A percentile compares a stretch with the other conserved stretches of the same genome.
Conservation (phyloP, 1,140 invertebrate genomes). For the Paracyclopina nana region DNA sequence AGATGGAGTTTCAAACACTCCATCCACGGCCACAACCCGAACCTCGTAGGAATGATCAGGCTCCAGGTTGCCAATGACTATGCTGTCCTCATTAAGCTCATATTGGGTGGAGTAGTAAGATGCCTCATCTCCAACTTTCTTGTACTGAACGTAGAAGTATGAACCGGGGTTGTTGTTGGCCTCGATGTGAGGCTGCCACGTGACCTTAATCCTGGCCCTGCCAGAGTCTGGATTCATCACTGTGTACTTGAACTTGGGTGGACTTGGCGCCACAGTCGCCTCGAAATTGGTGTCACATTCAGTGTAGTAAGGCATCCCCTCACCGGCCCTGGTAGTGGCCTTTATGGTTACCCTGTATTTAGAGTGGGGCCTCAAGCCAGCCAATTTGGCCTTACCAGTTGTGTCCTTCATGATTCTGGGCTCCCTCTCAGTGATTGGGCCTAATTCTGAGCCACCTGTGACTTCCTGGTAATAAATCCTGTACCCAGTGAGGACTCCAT, state of each 20-base stretch:
- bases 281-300: conserved; percentile 45
- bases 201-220: conserved; percentile 48
- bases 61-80: conserved; percentile 52
- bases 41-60: conserved; percentile 71
- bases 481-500: conserved; percentile 80
- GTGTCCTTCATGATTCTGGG: conserved; percentile 44
- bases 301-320: conserved; percentile 53
- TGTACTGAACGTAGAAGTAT: conserved; percentile 75
- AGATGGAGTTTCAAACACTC: conserved; percentile 48
- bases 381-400: conserved; percentile 52
- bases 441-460: conserved; percentile 40
- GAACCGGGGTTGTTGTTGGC: conserved; percentile 47
- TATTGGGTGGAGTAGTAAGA: conserved; percentile 37
- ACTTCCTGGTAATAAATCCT: conserved; percentile 72
- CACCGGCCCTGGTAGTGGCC: conserved; percentile 59
- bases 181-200: conserved; percentile 52
- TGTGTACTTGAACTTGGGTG: conserved; percentile 50
- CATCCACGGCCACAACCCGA: conserved; percentile 74
- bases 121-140: conserved; percentile 45
- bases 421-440: conserved; percentile 42
- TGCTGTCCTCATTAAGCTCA: conserved; percentile 48
- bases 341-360: conserved; percentile 65
- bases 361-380: conserved; percentile 55
- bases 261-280: conserved; percentile 39
- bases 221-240: conserved; percentile 47